Evolutionary conservation across 1,140 invertebrate species (phyloP).

Genomic region (Drosophila pallidifrons): DNA sequence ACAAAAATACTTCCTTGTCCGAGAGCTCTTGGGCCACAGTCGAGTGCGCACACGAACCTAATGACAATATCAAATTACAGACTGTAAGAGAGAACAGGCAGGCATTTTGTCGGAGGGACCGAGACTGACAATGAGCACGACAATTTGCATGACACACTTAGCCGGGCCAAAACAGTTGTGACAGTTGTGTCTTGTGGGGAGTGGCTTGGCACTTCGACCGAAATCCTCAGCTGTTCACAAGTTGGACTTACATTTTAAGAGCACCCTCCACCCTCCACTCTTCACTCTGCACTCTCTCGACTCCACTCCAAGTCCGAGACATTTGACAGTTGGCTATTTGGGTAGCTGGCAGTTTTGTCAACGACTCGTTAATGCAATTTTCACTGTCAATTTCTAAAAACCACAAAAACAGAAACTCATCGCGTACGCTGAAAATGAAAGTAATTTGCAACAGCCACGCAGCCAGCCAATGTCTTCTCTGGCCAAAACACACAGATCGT

Average conservation of each 20-base stretch:
- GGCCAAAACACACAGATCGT: constrained; percentile 62
- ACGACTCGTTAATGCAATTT: constrained; percentile 65
- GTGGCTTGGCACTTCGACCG: constrained; percentile 12
- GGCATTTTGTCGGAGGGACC: not conserved
- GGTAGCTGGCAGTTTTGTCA: constrained; percentile 61
- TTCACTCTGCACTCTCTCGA: too few species aligned
- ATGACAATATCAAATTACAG: constrained; percentile 80
- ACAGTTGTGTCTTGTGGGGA: constrained; percentile 10
- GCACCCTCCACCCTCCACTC: too few species aligned
- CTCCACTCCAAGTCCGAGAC: not conserved
- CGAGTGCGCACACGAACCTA: constrained; percentile 78
- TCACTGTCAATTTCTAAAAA: constrained; percentile 67
- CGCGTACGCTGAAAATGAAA: constrained; percentile 65
- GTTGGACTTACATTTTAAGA: constrained; percentile 53
- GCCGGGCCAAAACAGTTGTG: constrained; percentile 10
- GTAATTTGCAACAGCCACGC: constrained; percentile 73
- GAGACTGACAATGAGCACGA: constrained; percentile 33
- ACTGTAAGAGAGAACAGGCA: constrained; percentile 25
- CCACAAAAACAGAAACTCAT: constrained; percentile 41
- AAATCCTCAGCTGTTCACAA: constrained; percentile 67
- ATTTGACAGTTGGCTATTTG: constrained; percentile 8
- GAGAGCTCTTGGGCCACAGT: constrained; percentile 64
- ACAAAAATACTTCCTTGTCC: constrained; percentile 76
- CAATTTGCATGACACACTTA: constrained; percentile 80
- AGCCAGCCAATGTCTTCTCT: constrained; percentile 55